Evolutionary conservation across 2,888 invertebrate species (phyloP), one percentile per base, ranked within the genome.

Genomic region (Cynaeus angustus): DNA sequence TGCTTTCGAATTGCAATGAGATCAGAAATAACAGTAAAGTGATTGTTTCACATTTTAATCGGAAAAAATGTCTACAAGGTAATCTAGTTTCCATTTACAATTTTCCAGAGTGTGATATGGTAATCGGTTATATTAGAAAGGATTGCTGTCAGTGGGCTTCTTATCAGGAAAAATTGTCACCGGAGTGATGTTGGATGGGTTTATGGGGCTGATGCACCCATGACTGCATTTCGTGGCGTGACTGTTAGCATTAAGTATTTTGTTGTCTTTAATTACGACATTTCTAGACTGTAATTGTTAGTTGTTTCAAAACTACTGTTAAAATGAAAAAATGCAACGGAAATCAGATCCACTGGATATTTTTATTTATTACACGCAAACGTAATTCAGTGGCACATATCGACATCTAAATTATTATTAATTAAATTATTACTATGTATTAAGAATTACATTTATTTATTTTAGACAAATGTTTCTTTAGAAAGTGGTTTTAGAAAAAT

Each of bases 31-130:
- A 26, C 37, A 37, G 41, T 43, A 61, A 66, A 68, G 67, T 68
- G 67, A 68, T 61, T 68, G 67, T 68, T 68, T 68, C 55, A 6
- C 55, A 59, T 28, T 26, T 26, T 16, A 37, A 50, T 52, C 33
- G 43, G 53, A 52, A 61, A 67, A 68, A 68, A 61, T 52, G 21
- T 38, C 28, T 10, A 21, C 67, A 68, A 68, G 67, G 67, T 61
- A 61, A 68, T 61, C 61, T 33, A 61, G 67, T 67, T 67, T 59
- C 59, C 59, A 59, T 16, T 59, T 59, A 59, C 16, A 46, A 33
- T 59, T 59, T 45, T 33, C 59, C 59, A 59, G 46, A 59, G 46
- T 33, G 43, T 26, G 59, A 59, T 59, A 59, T 46, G 59, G 46
- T 59, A 59, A 59, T 59, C 33, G 56, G 21, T n/a, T 37, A 56